Conservation (phyloP, 2,113 vertebrate genomes). For the Grus americana region DNA sequence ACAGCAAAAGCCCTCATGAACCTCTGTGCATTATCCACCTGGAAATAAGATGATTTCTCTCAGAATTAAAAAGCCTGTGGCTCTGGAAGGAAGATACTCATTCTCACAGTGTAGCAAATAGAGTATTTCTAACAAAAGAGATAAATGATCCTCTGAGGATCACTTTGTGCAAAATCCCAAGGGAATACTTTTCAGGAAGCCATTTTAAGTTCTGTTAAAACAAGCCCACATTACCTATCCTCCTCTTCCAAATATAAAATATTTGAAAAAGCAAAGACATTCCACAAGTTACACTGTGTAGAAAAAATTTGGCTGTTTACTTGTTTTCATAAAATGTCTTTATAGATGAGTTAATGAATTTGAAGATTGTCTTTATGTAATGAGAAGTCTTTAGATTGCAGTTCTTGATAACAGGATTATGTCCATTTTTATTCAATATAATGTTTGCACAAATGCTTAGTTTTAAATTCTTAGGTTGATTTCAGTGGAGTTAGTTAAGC, state of each 20-base stretch:
- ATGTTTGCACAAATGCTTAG: not conserved
- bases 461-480: not conserved
- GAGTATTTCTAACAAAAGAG: not conserved
- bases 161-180: not conserved
- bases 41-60: not conserved
- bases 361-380: not conserved
- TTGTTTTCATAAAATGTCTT: not conserved
- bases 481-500: not conserved
- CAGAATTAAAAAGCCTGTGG: not conserved
- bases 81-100: not conserved
- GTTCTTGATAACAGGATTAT: not conserved
- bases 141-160: not conserved
- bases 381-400: not conserved
- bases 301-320: not conserved
- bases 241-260: not conserved
- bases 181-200: not conserved
- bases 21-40: not conserved
- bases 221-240: rapidly evolving
- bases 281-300: not conserved
- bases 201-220: not conserved
- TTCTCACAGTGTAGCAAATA: not conserved
- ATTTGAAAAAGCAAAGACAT: not conserved
- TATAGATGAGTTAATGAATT: not conserved
- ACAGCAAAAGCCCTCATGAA: not conserved
- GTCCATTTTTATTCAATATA: not conserved